Percentiles rank a stretch among this genome's conserved stretches.
Conservation (phyloP, 2,888 invertebrate genomes). For the Drosophila rellima region DNA sequence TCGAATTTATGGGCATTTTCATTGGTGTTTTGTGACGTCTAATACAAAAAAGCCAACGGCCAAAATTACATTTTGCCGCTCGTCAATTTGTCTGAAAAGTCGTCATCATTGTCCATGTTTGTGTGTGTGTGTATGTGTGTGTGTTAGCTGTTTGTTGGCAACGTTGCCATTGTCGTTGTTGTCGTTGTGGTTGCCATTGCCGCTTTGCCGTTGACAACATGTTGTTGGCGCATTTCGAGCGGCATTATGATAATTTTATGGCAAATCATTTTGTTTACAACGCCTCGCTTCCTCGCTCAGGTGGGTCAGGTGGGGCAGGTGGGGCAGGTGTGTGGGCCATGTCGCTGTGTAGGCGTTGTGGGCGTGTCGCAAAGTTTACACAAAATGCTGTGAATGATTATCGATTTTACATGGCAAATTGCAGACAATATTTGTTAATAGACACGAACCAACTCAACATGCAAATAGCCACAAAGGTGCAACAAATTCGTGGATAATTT, state of each 20-base stretch:
- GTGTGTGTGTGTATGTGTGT: conserved; percentile 9
- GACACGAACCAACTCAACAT: conserved; percentile 19
- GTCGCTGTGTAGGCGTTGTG: conserved; percentile 26
- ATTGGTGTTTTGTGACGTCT: conserved; percentile 63
- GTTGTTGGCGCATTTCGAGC: conserved; percentile 80
- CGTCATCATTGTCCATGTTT: conserved; percentile 24
- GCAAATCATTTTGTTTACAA: conserved; percentile 82
- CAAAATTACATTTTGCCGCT: conserved; percentile 60
- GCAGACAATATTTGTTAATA: conserved; percentile 44
- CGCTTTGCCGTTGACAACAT: conserved; percentile 75
- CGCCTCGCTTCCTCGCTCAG: conserved; percentile 21
- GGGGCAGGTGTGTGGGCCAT: conserved; percentile 12
- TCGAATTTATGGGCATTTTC: conserved; percentile 74
- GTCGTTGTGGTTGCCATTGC: conserved; percentile 32
- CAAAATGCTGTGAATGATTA: conserved; percentile 79
- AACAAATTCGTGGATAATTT: neutral
- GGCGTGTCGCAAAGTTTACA: conserved; percentile 58
- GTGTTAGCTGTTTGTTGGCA: conserved; percentile 22
- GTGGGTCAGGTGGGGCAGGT: conserved; percentile 48
- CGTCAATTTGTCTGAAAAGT: conserved; percentile 59
- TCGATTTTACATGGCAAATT: conserved; percentile 80
- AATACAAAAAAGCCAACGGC: conserved; percentile 56
- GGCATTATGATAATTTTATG: conserved; percentile 82
- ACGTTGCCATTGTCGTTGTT: conserved; percentile 33
- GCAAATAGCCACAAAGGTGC: conserved; percentile 30